Evolutionary conservation across 2,888 invertebrate genomes (phyloP), one percentile per base, ranked within the genome.

Genomic region (Colostygia pectinataria): DNA sequence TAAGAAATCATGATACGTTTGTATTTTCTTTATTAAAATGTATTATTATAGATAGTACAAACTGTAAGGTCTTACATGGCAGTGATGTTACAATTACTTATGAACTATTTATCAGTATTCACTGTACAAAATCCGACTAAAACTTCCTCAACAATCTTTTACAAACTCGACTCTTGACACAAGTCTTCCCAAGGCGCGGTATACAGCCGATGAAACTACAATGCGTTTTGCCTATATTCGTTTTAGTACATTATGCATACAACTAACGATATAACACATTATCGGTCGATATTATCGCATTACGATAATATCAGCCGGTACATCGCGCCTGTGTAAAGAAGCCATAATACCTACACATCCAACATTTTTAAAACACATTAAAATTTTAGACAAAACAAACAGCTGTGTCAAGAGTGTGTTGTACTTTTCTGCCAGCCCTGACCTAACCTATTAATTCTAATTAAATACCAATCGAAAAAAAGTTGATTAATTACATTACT

Each of bases 41-140:
- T 84, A 82, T 15, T 15, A 15, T 86, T 86, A 88, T 74, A 83
- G 79, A 88, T 74, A 85, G 79, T 88, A 89, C 83, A 89, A 87
- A 89, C 87, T 85, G 85, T 89, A 90, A 87, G 87, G 88, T 87
- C 88, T 81, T 87, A 89, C 79, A 89, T 89, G 89, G 89, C 89
- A 90, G 89, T 90, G 89, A 85, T 87, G 87, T 83, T 82, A 79
- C 71, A 68, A 75, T 10, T 85, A 83, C 79, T 83, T 86, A 85
- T 68, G 78, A 53, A 77, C 74, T 77, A 51, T 41, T 37, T 72
- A 80, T 78, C 76, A 71, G 73, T 78, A 77, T 76, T 77, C 74
- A 70, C 77, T 80, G 74, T 78, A 81, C 80, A 80, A 71, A 67
- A 68, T 67, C 75, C 72, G 69, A 73, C 69, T 70, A 68, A 72